Percentiles rank a stretch among this genome's conserved stretches.
Conservation (phyloP, 2,797 vertebrate species). For the Typhlichthys subterraneus region DNA sequence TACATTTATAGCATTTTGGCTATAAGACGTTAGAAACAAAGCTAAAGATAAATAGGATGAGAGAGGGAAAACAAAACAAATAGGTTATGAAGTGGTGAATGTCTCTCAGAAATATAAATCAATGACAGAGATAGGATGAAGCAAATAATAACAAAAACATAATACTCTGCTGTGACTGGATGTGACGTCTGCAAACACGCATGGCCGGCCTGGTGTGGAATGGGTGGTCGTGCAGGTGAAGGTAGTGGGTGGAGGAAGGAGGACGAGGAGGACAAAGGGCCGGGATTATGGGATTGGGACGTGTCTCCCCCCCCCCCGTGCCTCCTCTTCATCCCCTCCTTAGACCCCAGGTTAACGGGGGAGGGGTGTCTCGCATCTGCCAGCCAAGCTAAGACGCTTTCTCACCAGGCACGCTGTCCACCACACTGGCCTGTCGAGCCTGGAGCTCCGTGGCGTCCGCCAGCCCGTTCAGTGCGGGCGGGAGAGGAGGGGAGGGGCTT, state of each 20-base stretch:
- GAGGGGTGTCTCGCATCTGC: slow-evolving; percentile 72
- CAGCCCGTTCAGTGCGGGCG: slow-evolving; percentile 73
- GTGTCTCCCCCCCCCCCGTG: slow-evolving; percentile 41
- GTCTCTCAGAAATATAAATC: slow-evolving; percentile 13
- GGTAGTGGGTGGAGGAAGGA: slow-evolving; percentile 37
- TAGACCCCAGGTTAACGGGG: slow-evolving; percentile 7
- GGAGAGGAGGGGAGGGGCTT: slow-evolving; percentile 76
- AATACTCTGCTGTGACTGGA: slow-evolving; percentile 64
- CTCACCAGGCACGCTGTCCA: slow-evolving; percentile 95
- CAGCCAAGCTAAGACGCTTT: slow-evolving; percentile 84
- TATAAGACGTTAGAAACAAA: too few relatives aligned
- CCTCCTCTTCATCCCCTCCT: slow-evolving; percentile 13
- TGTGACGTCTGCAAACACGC: slow-evolving; percentile 43
- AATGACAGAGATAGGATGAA: slow-evolving; percentile 14
- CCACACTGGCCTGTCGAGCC: slow-evolving; percentile 76
- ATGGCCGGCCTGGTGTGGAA: slow-evolving; percentile 41
- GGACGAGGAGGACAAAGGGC: slow-evolving; percentile 22
- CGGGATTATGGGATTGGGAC: slow-evolving; percentile 43
- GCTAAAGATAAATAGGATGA: too few relatives aligned
- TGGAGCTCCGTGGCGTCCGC: slow-evolving; percentile 81
- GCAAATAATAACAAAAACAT: slow-evolving; percentile 32
- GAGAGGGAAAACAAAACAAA: too few relatives aligned
- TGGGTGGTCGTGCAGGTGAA: slow-evolving; percentile 46
- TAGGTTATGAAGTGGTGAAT: too few relatives aligned
- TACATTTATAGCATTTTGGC: neutral